Base-by-base conservation (phyloP, 2,888 invertebrate genomes). In the Cecidostiba fungosa region DNA sequence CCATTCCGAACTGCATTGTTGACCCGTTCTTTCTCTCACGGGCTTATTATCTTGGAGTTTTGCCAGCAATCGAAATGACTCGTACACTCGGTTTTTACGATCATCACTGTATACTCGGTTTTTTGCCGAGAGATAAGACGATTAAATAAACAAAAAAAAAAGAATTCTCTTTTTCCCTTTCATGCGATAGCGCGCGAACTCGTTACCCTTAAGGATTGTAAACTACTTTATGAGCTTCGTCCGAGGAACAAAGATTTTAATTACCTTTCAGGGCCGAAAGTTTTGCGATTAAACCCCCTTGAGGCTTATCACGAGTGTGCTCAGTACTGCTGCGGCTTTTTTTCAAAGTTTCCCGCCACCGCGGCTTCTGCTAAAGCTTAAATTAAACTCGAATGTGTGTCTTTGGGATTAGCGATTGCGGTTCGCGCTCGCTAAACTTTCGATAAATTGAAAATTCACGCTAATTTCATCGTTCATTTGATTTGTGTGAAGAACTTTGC, bases 241-340 rank as follows among this genome's bases (percentile, higher is more conserved):
- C 32, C 39, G 36, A 70, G 36, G 72, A 72, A 72, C 72, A 72
- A 72, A 72, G 39, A 72, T 39, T 72, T 72, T 72, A 36, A 72
- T 39, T 72, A 39, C 36, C 72, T 72, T 39, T 72, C 72, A 23
- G 32, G 72, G 43, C 43, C n/a, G 36, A 39, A 72, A 66, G 66
- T 66, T 66, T 66, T 26, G 66, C 66, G 66, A 66, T 66, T 66
- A 66, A 66, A 66, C 66, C 66, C 43, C 66, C 66, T 66, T 66
- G 66, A 29, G 66, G 66, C 66, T 66, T 66, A 66, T 66, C 66
- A 66, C 29, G 66, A 26, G 66, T 66, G 29, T 66, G 29, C 66
- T 66, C 66, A 66, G 66, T 66, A 3, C 54, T 19, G 23, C 66
- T 26, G 23, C 29, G 23, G 23, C 29, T 66, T 66, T 66, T 62